A percentile compares a stretch with the other conserved stretches of the same genome.
phyloP scores from a whole-genome alignment of 2,888 invertebrate genomes.

The Drosophila paracracens region DNA sequence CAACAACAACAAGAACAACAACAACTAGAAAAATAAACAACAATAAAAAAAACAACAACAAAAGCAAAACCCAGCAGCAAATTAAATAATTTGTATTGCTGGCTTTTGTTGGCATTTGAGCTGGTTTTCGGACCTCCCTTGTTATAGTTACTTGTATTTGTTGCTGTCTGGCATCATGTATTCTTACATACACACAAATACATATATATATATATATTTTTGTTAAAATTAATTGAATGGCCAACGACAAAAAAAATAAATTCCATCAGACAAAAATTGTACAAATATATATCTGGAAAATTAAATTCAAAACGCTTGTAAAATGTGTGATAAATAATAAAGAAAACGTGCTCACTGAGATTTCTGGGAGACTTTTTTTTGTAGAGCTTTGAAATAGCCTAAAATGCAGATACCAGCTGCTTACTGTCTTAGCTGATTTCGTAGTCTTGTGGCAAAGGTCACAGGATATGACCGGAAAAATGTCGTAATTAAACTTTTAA shows the following conservation, averaged over 20 bases:
- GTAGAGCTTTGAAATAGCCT: constrained; percentile 47
- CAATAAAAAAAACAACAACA: not conserved
- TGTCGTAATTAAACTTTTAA: constrained; percentile 73
- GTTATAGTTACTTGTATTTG: constrained; percentile 7
- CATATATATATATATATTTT: not conserved
- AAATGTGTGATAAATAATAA: constrained; percentile 44
- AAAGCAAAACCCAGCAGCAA: constrained; percentile 33
- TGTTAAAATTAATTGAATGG: constrained; percentile 74
- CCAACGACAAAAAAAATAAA: constrained; percentile 23
- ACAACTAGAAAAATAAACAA: not conserved
- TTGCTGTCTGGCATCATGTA: constrained; percentile 16
- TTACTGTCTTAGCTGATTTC: constrained; percentile 1
- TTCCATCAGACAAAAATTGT: constrained; percentile 27
- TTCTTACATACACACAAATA: not conserved
- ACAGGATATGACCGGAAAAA: constrained; percentile 36
- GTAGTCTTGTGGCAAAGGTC: constrained; percentile 39
- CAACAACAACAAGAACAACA: not conserved
- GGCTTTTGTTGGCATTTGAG: constrained; percentile 58
- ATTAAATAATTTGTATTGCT: constrained; percentile 76
- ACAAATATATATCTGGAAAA: constrained; percentile 27
- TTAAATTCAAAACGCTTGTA: constrained; percentile 41
- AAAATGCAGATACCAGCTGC: constrained; percentile 52
- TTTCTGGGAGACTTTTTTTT: constrained; percentile 31
- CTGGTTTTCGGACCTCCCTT: constrained; percentile 16
- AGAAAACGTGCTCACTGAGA: constrained; percentile 21